Conservation (phyloP, 2,888 invertebrate genomes). For the Leptopilina syphax region DNA sequence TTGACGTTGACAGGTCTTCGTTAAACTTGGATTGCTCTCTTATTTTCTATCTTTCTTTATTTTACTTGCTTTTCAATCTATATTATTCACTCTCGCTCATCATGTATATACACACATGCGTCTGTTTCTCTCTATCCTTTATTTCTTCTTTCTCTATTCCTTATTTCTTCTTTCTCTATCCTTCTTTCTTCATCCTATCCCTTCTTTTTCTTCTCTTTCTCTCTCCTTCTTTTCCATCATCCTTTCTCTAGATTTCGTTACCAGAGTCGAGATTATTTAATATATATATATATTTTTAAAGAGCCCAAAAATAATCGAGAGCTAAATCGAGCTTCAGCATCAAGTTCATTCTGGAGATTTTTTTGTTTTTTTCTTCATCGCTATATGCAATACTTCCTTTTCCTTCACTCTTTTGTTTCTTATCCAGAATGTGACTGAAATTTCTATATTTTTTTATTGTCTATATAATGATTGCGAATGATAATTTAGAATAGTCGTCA, state of each 20-base stretch:
- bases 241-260: slow-evolving; percentile 36
- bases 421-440: not conserved
- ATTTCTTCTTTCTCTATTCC: no score
- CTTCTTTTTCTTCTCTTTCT: not conserved
- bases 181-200: not conserved
- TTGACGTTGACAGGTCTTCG: slow-evolving; percentile 56
- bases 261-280: no score
- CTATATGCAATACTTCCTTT: not conserved
- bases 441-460: not conserved
- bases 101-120: no score
- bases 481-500: no score
- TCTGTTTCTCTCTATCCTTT: no score
- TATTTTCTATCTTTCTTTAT: slow-evolving; percentile 42
- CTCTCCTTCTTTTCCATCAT: not conserved
- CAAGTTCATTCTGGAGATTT: slow-evolving; percentile 1
- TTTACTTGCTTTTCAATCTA: not conserved
- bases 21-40: slow-evolving; percentile 56
- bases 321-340: slow-evolving; percentile 20
- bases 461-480: no score
- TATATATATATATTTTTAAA: no score
- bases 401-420: not conserved
- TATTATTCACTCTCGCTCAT: not conserved
- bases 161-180: no score
- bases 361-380: slow-evolving; percentile 3
- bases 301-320: no score